Conservation (phyloP, 2,888 invertebrate species). For the Chorisops tibialis region DNA sequence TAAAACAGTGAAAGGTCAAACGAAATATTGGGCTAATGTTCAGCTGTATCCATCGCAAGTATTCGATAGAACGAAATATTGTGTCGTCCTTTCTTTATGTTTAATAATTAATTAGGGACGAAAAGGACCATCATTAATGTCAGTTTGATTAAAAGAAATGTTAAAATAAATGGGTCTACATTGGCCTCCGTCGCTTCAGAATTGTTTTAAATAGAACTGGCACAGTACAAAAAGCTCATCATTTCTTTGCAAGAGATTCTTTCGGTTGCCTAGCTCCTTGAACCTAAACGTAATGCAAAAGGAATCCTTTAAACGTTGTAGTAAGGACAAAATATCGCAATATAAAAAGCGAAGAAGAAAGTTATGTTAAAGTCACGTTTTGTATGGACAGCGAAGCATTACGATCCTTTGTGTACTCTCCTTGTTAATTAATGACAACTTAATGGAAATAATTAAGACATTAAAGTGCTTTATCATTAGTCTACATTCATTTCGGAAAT, state of each 20-base stretch:
- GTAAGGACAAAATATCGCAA: too few species aligned
- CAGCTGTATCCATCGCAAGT: too few species aligned
- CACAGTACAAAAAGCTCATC: too few species aligned
- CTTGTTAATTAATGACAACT: slow-evolving; percentile 29
- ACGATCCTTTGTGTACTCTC: slow-evolving; percentile 11
- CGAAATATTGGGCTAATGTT: too few species aligned
- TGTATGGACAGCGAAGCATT: slow-evolving; percentile 5
- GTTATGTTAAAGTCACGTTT: slow-evolving; percentile 23
- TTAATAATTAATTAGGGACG: slow-evolving; percentile 31
- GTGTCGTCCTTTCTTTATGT: slow-evolving; percentile 8
- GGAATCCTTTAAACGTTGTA: too few species aligned
- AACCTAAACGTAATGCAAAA: background rate
- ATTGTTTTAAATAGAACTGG: slow-evolving; percentile 1
- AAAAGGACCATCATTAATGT: slow-evolving; percentile 31
- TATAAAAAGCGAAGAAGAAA: too few species aligned
- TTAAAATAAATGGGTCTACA: slow-evolving; percentile 26
- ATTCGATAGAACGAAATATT: too few species aligned
- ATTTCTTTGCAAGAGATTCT: too few species aligned
- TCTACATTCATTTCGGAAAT: too few species aligned
- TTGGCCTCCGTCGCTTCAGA: background rate
- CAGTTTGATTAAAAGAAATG: slow-evolving; percentile 32
- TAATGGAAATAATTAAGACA: slow-evolving; percentile 28
- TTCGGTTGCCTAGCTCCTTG: background rate
- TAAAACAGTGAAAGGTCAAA: too few species aligned
- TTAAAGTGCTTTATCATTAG: slow-evolving; percentile 28